phyloP scores from a whole-genome alignment of 2,113 vertebrate genomes.

The Peromyscus maniculatus region DNA sequence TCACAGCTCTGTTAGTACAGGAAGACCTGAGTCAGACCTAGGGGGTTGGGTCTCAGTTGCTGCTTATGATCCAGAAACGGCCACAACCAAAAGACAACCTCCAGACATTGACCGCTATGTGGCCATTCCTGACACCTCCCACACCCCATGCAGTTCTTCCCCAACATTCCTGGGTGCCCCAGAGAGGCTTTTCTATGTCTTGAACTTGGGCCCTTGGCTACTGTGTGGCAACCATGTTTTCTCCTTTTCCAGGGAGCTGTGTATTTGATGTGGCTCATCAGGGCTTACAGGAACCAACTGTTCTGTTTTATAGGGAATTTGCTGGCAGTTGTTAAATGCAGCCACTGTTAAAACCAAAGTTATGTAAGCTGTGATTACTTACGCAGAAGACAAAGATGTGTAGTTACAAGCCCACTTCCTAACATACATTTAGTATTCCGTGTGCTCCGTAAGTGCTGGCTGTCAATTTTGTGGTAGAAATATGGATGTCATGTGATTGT shows the following conservation, averaged over 20 bases:
- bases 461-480: fast-evolving
- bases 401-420: neutral
- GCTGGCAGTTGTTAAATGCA: neutral
- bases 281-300: neutral
- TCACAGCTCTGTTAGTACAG: too few species aligned
- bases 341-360: neutral
- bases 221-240: fast-evolving
- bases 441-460: fast-evolving
- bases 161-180: neutral
- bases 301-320: neutral
- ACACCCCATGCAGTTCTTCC: neutral
- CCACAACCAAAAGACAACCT: neutral
- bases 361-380: neutral
- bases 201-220: neutral
- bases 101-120: neutral
- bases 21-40: neutral
- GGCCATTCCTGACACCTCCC: too few species aligned
- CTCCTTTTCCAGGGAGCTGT: neutral
- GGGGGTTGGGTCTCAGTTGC: neutral
- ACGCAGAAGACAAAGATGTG: neutral
- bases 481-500: neutral
- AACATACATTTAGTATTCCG: neutral
- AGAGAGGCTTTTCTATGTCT: neutral
- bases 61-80: neutral
- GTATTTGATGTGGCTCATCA: neutral